Evolutionary conservation across 2,888 invertebrate genomes (phyloP).

Genomic region (Brachynemurus nebulosus): DNA sequence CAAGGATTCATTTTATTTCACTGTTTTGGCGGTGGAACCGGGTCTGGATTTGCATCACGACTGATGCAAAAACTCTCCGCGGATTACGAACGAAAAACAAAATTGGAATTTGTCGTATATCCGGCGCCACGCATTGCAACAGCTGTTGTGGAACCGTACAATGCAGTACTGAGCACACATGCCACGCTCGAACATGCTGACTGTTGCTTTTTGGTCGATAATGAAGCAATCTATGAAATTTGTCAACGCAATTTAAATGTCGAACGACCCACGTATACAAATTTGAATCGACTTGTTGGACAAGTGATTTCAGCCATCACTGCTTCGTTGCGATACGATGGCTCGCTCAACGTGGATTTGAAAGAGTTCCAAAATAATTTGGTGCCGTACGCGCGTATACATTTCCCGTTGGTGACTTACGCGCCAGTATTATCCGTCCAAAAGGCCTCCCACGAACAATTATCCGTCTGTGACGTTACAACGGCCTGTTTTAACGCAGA

Average conservation of each 20-base stretch:
- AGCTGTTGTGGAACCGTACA: constrained; percentile 2
- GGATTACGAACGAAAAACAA: neutral
- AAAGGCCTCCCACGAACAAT: neutral
- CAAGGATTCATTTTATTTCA: constrained; percentile 32
- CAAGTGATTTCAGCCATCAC: constrained; percentile 1
- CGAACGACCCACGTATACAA: neutral
- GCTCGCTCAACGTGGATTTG: neutral
- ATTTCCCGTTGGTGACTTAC: constrained; percentile 1
- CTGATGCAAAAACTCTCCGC: neutral
- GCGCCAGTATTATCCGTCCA: neutral
- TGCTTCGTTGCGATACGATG: neutral
- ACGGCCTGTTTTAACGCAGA: neutral
- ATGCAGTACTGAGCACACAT: neutral
- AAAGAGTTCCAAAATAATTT: constrained; percentile 5
- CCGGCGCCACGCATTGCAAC: neutral
- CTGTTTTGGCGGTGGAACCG: constrained; percentile 3
- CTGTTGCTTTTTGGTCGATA: constrained; percentile 3
- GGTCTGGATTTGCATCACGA: neutral
- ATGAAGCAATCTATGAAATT: constrained; percentile 4
- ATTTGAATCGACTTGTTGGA: constrained; percentile 3
- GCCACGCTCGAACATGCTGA: neutral
- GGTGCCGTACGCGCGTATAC: neutral
- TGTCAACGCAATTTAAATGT: constrained; percentile 1
- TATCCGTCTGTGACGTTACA: neutral
- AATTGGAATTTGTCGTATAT: neutral